Base-by-base conservation (phyloP, 1,140 invertebrate species). In the Lepidurus couesii region DNA sequence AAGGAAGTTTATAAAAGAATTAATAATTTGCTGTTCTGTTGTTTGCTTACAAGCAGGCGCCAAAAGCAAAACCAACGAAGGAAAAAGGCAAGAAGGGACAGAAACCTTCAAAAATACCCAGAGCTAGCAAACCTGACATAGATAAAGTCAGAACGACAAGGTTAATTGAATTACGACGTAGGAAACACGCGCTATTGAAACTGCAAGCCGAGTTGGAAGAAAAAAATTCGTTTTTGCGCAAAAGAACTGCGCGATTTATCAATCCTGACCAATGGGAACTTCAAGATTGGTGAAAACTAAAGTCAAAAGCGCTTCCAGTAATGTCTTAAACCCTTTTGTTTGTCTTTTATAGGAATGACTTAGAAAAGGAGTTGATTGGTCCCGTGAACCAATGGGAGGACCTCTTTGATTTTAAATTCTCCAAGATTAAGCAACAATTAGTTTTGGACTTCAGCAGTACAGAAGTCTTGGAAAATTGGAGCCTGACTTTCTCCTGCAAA, bases 241-340 rank as follows among this genome's bases (percentile, higher is more conserved):
- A 21, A 16, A 65, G 13, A 65, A 21, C 21, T 13, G 13, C 53
- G 21, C 53, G 53, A 10, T 65, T 13, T 21, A 21, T 21, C 13
- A 65, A 21, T 21, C 53, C 53, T 65, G 53, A 65, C 21, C 53
- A 16, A 65, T 65, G 53, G 53, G 53, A 65, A 65, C 53, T 65
- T 65, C 16, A 65, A 65, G 53, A 65, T n/a, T 21, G 53, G 53
- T 65, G 21, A 16, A 65, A 65, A 65, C 13, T 13, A 65, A 65
- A 65, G 13, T 65, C 13, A 65, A 21, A 21, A 65, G 21, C 21
- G 53, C 13, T 7, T 65, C 34, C 34, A 34, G 34, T 34, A 34
- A 34, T 9, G n/a, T 16, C 6, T 16, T n/a, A 65, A 65, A 11
- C 6, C 9, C 13, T 1, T n/a, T 13, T 65, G 6, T n/a, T 4